phyloP scores from a whole-genome alignment of 2,797 vertebrate genomes.

The Rhynchonycteris naso region DNA sequence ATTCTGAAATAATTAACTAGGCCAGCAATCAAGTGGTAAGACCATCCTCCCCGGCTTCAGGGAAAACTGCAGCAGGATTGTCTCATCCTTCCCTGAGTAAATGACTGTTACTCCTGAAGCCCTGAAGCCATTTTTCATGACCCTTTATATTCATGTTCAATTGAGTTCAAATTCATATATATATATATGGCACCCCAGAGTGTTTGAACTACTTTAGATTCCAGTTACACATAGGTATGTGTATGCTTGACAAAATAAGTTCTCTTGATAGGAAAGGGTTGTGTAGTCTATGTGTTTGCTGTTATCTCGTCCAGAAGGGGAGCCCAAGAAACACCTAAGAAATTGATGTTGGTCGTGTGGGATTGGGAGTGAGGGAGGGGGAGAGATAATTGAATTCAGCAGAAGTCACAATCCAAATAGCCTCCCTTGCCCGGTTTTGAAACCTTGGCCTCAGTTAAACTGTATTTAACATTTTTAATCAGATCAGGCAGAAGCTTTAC shows the following conservation, averaged over 20 bases:
- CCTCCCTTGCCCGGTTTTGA: background rate
- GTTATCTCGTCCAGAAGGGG: background rate
- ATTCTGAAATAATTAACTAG: too few relatives aligned
- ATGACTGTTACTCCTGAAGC: too few relatives aligned
- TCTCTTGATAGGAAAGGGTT: background rate
- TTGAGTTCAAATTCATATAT: too few relatives aligned
- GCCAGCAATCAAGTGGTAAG: too few relatives aligned
- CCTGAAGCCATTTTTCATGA: too few relatives aligned
- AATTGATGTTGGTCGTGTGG: background rate
- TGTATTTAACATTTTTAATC: background rate
- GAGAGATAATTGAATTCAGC: background rate
- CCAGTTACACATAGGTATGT: background rate
- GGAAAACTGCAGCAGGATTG: too few relatives aligned
- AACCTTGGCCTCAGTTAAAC: background rate
- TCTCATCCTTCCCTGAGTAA: too few relatives aligned
- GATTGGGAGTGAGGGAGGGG: background rate
- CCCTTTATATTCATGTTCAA: too few relatives aligned
- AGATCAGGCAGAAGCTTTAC: background rate
- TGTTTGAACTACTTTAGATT: background rate
- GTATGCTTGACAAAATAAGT: background rate
- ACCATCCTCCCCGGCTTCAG: too few relatives aligned
- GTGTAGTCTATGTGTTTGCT: background rate
- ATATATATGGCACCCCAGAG: too few relatives aligned
- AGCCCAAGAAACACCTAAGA: background rate
- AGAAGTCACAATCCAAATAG: constrained; percentile 20